Evolutionary conservation across 1,140 invertebrate genomes (phyloP), one percentile per base, ranked within the genome.

Genomic region (Procambarus virginalis): DNA sequence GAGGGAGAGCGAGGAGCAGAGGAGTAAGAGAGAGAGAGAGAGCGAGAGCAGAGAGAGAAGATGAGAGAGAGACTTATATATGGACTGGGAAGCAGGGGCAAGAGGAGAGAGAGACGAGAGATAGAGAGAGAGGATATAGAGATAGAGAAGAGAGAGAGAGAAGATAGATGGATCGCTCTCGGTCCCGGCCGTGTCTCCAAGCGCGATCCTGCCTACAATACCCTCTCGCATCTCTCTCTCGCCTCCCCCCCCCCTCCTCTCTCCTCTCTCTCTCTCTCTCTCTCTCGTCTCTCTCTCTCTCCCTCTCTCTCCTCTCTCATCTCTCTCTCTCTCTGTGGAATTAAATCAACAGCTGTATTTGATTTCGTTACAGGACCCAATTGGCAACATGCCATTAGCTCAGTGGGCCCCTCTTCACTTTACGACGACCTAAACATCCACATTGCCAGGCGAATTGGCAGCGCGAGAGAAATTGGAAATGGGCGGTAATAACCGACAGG

Each of bases 391-490:
- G 68, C n/a, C 75, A 49, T 85, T 70, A 77, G 55, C 73, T 22
- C 70, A 51, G 22, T 45, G 34, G n/a, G 46, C 46, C 4, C 34
- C 70, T 12, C 49, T 58, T 34, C 51, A 55, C n/a, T 85, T 77
- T 51, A 84, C 73, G 84, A 85, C 49, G 58, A 51, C 49, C 73
- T 85, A 85, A 85, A 51, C 55, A 85, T 77, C 70, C 70, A n/a
- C 78, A 55, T 58, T 80, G 78, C 49, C 51, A 55, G 49, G 20
- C 49, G 73, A 85, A 85, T 60, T 77, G 84, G 70, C 51, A 75
- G 76, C 83, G 51, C 78, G 8, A 58, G 49, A 73, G 51, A 85
- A 85, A 77, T 75, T 34, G 84, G 49, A 85, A 85, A 85, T 85
- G 84, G 20, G 51, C 55, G 20, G 48, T 85, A 77, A 55, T 76